Conservation (phyloP, 2,888 invertebrate genomes). For the Sarcophaga carnaria region DNA sequence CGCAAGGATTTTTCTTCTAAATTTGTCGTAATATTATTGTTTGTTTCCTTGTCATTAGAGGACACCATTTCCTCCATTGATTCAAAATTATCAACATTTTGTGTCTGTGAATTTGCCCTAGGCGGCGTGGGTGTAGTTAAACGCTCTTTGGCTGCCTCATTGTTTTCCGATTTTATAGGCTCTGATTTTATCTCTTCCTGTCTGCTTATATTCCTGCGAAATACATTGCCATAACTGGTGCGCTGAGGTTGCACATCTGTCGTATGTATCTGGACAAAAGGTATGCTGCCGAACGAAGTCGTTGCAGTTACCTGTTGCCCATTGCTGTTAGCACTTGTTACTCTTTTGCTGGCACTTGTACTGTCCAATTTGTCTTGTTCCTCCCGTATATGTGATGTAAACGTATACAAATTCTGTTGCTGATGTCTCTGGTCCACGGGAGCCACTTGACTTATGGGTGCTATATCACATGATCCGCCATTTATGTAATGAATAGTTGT, state of each 20-base stretch:
- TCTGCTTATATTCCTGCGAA: conserved; percentile 74
- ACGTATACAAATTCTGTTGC: conserved; percentile 49
- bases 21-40: conserved; percentile 23
- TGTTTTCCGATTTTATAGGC: conserved; percentile 80
- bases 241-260: conserved; percentile 78
- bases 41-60: conserved; percentile 13
- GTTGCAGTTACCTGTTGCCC: conserved; percentile 1
- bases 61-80: background rate
- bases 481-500: conserved; percentile 48
- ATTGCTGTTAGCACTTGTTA: background rate
- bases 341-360: conserved; percentile 1
- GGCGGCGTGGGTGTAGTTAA: conserved; percentile 78
- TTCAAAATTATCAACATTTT: conserved; percentile 53
- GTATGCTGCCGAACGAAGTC: conserved; percentile 69
- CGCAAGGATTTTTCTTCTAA: conserved; percentile 15
- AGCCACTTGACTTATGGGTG: conserved; percentile 33
- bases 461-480: conserved; percentile 48
- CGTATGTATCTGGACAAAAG: conserved; percentile 80
- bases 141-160: conserved; percentile 76
- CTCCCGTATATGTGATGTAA: conserved; percentile 19
- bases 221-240: conserved; percentile 77
- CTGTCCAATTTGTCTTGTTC: conserved; percentile 41
- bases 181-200: conserved; percentile 81
- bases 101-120: conserved; percentile 34
- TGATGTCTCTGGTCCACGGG: conserved; percentile 50